phyloP scores from a whole-genome alignment of 2,113 vertebrate genomes.

The Cariama cristata region DNA sequence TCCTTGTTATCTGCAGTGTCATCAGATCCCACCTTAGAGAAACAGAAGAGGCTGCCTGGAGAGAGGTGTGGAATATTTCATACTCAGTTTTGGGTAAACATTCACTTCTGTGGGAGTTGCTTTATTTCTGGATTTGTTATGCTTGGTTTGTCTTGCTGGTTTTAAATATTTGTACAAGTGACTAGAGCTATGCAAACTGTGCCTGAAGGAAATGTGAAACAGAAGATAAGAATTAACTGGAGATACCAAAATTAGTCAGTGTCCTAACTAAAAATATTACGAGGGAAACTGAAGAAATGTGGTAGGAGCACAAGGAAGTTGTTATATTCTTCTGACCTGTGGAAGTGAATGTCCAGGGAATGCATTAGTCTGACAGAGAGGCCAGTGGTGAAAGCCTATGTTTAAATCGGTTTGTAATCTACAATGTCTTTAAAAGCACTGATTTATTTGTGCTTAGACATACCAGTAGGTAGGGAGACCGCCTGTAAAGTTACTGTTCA shows the following conservation, averaged over 20 bases:
- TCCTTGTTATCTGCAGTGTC: not conserved
- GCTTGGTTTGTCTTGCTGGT: constrained; percentile 56
- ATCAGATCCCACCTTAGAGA: not conserved
- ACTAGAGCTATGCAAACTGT: constrained; percentile 49
- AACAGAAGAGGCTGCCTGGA: not conserved
- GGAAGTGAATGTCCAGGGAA: not conserved
- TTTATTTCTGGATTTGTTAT: constrained; percentile 66
- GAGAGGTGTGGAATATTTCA: constrained; percentile 13
- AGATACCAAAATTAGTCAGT: not conserved
- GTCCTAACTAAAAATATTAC: not conserved
- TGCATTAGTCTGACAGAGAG: not conserved
- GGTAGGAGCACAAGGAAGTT: not conserved
- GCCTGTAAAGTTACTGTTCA: not conserved
- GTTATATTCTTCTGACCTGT: not conserved
- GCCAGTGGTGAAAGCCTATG: not conserved
- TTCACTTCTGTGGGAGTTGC: constrained; percentile 45
- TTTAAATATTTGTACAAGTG: constrained; percentile 66
- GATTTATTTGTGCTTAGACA: not conserved
- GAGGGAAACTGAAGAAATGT: not conserved
- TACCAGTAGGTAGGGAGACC: not conserved
- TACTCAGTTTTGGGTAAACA: constrained; percentile 1
- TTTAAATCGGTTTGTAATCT: not conserved
- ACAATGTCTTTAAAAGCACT: not conserved
- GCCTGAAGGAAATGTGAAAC: constrained; percentile 9
- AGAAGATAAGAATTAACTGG: not conserved